Evolutionary conservation across 2,888 invertebrate species (phyloP).

Genomic region (Cosmopolites sordidus): DNA sequence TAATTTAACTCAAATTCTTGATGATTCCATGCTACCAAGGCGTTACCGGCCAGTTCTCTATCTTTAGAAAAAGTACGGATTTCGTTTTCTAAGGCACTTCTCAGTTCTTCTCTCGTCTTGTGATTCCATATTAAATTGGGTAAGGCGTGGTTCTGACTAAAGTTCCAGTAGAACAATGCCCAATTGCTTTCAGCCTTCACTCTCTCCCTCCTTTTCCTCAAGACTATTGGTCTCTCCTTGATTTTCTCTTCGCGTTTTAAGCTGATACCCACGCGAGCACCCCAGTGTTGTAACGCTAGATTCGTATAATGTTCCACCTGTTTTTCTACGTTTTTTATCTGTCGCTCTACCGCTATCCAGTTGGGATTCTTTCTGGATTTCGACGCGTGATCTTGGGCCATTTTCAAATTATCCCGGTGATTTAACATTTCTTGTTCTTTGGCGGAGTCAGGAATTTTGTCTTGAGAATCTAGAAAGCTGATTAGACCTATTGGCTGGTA

Average conservation of each 20-base stretch:
- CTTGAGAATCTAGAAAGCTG: slow-evolving; percentile 82
- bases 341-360: slow-evolving; percentile 67
- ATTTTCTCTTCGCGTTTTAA: slow-evolving; percentile 57
- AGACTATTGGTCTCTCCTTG: slow-evolving; percentile 81
- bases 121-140: slow-evolving; percentile 99
- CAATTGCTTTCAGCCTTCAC: slow-evolving; percentile 87
- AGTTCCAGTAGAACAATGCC: slow-evolving; percentile 92
- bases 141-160: slow-evolving; percentile 87
- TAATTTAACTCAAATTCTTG: slow-evolving; percentile 94
- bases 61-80: slow-evolving; percentile 85
- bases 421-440: slow-evolving; percentile 67
- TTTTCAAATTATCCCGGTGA: slow-evolving; percentile 89
- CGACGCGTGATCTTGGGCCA: slow-evolving; percentile 78
- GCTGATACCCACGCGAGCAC: slow-evolving; percentile 55
- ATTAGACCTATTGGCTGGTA: slow-evolving; percentile 87
- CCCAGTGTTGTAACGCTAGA: slow-evolving; percentile 70
- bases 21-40: slow-evolving; percentile 95
- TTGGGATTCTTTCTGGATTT: slow-evolving; percentile 65
- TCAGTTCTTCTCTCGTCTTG: slow-evolving; percentile 94
- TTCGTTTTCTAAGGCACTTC: slow-evolving; percentile 89
- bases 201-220: slow-evolving; percentile 83
- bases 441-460: slow-evolving; percentile 72
- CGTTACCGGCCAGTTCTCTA: slow-evolving; percentile 78
- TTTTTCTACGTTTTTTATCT: slow-evolving; percentile 75
- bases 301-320: slow-evolving; percentile 69